Conservation (phyloP, 2,113 vertebrate species). For the Tetrao urogallus region DNA sequence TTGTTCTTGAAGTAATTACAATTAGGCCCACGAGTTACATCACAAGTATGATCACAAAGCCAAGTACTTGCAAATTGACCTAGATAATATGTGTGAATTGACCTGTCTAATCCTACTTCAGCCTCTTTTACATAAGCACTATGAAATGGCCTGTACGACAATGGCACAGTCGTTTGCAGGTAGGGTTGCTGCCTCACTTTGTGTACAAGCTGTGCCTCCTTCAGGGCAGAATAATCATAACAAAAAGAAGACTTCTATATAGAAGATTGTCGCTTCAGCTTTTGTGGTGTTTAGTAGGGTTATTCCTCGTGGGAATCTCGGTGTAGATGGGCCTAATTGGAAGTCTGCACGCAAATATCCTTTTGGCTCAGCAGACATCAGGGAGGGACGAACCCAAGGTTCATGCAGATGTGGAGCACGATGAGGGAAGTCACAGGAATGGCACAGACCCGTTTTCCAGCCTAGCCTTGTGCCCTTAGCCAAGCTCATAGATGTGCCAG, state of each 20-base stretch:
- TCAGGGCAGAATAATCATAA: background rate
- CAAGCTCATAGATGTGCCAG: background rate
- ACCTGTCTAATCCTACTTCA: background rate
- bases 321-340: background rate
- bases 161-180: background rate
- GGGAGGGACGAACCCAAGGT: accelerated
- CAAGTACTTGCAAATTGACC: background rate
- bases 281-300: background rate
- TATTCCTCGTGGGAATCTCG: background rate
- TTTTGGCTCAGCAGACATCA: background rate
- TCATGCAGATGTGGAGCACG: accelerated
- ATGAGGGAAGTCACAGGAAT: accelerated
- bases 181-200: background rate
- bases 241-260: background rate
- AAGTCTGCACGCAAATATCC: background rate
- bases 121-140: background rate
- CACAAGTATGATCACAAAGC: background rate
- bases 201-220: background rate
- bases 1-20: conserved; percentile 38
- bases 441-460: background rate
- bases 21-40: background rate
- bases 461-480: background rate
- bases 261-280: background rate
- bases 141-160: background rate
- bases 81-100: background rate